Evolutionary conservation across 2,797 vertebrate species (phyloP), one percentile per base, ranked within the genome.

Genomic region (Myripristis murdjan): DNA sequence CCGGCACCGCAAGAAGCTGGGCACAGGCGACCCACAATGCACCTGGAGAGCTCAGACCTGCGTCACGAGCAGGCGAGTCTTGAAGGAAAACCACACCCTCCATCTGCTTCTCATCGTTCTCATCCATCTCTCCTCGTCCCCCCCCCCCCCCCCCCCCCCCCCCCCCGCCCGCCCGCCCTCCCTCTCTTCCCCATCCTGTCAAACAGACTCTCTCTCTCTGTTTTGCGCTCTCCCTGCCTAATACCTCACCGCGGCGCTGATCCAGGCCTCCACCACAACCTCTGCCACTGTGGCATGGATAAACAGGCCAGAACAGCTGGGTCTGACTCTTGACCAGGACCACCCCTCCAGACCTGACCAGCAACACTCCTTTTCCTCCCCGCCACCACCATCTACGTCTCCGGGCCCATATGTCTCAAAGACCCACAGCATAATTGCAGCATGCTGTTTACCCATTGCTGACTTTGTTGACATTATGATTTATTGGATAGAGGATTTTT

Each of bases 71-170:
- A 70, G 75, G 83, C 91, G 86, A 79, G 56, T 77, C 43, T 71
- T 70, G 9, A 15, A 23, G 49, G 69, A 59, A 72, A 80, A 78
- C 63, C 71, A 41, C 75, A 6, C 80, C 74, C 70, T 86, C 85
- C 92, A 92, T 92, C 91, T 92, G 91, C 83, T 92, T 92, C 84
- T 87, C 87, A 91, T 93, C 90, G 92, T 73, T 81, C 67, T 78
- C 85, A 90, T 91, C 86, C 88, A 88, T 85, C 86, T 84, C 79
- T 18, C 69, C 76, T 74, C 58, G 64, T 62, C 26, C 43, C 54
- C 66, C 41, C 79, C 37, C 24, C 16, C 52, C 56, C 35, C 58
- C 71, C 33, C 11, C 37, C 20, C 16, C 26, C 73, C 10, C 31
- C n/a, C n/a, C n/a, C n/a, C n/a, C n/a, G n/a, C n/a, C n/a, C n/a